Conservation (phyloP, 2,113 vertebrate species). For the Megaceryle torquata region DNA sequence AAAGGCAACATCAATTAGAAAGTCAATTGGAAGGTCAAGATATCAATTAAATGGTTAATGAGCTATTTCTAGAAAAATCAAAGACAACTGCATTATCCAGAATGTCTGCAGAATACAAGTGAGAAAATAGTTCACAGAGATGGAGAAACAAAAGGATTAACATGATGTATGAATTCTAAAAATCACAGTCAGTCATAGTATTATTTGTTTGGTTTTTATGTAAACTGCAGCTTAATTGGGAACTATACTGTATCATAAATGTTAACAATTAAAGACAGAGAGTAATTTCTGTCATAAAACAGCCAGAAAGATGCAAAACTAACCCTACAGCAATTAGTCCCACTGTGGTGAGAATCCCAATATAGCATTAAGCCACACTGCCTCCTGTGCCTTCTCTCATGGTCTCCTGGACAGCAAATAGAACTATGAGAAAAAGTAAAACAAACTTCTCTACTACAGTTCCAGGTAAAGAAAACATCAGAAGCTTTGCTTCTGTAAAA, state of each 20-base stretch:
- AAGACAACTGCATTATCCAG: neutral
- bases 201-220: neutral
- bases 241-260: neutral
- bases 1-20: conserved; percentile 23
- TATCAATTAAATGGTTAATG: conserved; percentile 50
- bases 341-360: neutral
- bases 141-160: neutral
- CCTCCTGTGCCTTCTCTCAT: neutral
- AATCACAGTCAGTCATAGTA: neutral
- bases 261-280: neutral
- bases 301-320: neutral
- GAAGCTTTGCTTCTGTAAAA: neutral
- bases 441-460: neutral
- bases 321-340: neutral
- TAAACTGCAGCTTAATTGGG: neutral
- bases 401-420: neutral
- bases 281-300: neutral
- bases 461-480: neutral
- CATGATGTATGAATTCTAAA: neutral
- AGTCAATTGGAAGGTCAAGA: conserved; percentile 35
- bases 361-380: neutral
- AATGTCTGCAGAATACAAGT: neutral
- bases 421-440: neutral
- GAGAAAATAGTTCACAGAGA: neutral
- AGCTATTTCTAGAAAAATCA: conserved; percentile 31